These are phyloP conservation scores for Alca torda DNA, from an alignment of 2,797 vertebrate genomes.

Conservation along the genomic window DNA sequence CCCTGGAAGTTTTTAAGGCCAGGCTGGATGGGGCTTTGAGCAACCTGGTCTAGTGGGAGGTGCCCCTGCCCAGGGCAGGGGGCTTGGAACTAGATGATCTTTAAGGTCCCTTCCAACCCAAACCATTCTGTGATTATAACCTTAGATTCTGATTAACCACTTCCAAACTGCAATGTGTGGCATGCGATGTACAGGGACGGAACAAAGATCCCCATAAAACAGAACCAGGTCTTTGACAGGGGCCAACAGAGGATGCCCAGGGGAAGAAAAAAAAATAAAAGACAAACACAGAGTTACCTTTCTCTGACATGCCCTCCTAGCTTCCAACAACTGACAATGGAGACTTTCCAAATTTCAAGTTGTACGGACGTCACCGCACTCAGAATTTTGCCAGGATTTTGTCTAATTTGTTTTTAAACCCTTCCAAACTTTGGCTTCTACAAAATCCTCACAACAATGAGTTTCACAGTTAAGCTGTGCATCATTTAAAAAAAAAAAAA, in stretches of 20 bases:
- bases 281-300: neutral
- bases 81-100: too few relatives aligned
- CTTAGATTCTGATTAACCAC: neutral
- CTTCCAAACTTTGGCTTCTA: neutral
- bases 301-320: neutral
- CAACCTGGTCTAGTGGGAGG: too few relatives aligned
- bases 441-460: neutral
- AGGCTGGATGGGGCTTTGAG: too few relatives aligned
- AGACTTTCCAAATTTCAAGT: neutral
- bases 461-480: neutral
- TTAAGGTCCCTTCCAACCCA: too few relatives aligned
- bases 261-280: neutral
- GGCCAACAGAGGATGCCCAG: neutral
- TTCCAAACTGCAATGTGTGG: neutral
- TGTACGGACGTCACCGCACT: neutral
- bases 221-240: neutral
- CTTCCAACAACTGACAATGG: neutral
- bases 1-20: too few relatives aligned
- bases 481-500: neutral
- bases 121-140: neutral
- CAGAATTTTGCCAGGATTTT: neutral
- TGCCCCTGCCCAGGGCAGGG: too few relatives aligned
- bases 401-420: neutral
- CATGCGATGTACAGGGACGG: neutral
- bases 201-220: neutral